Evolutionary conservation across 2,113 vertebrate genomes (phyloP).

Genomic region (Candoia aspera): DNA sequence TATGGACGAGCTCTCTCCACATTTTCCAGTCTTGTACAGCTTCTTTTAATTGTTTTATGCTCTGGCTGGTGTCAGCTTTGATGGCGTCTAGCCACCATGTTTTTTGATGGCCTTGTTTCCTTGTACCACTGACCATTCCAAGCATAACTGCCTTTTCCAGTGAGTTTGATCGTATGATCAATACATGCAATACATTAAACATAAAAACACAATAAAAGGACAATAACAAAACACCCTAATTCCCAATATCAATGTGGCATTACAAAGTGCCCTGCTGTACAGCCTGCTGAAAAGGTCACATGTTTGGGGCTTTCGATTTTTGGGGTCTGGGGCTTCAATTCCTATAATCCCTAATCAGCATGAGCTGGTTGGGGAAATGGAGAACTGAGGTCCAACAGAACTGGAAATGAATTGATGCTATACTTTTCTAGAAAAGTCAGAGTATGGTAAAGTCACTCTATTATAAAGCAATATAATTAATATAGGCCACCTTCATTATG

Average conservation of each 20-base stretch:
- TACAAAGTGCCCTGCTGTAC: not conserved
- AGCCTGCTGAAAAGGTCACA: not conserved
- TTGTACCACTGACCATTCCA: too few relatives aligned
- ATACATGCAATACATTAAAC: not conserved
- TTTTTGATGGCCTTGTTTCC: too few relatives aligned
- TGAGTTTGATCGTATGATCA: too few relatives aligned
- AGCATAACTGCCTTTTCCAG: too few relatives aligned
- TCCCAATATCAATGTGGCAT: too few relatives aligned
- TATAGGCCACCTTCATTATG: not conserved
- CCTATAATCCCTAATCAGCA: not conserved
- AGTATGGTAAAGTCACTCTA: not conserved
- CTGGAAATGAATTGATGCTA: not conserved
- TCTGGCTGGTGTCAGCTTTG: too few relatives aligned
- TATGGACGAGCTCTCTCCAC: too few relatives aligned
- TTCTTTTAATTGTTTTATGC: too few relatives aligned
- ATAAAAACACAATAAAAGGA: not conserved
- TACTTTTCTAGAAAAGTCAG: not conserved
- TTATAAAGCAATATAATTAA: not conserved
- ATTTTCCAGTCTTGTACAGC: too few relatives aligned
- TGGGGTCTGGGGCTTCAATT: not conserved
- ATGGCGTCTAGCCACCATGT: too few relatives aligned
- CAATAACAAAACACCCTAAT: not conserved
- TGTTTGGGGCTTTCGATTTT: not conserved
- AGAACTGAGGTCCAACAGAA: too few relatives aligned
- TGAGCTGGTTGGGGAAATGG: not conserved